Evolutionary conservation across 2,797 vertebrate species (phyloP), one percentile per base, ranked within the genome.

Genomic region (Tenualosa thibaudeaui): DNA sequence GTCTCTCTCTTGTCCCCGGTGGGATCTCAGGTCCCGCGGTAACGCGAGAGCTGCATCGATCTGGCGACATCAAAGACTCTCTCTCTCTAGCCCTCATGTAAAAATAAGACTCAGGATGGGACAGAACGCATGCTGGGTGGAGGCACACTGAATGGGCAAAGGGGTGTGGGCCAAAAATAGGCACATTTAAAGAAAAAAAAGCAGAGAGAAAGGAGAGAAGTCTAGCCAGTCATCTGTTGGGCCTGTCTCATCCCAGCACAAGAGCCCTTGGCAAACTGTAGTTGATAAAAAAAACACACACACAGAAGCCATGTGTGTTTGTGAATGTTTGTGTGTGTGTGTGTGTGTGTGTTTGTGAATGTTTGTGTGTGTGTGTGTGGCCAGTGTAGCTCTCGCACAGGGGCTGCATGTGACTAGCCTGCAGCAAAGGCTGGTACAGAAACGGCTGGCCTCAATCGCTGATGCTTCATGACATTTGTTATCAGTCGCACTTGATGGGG

Each of bases 41-140:
- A 93, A 93, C 83, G 62, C 71, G 84, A 94, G 87, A 86, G 53
- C 81, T n/a, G 56, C 78, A 93, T 92, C 17, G 90, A 93, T 93
- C 85, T 31, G 65, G 86, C 0, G 81, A 87, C 83, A 90, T 86
- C 86, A 78, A 88, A 89, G 83, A 88, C 81, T 75, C 83, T 82
- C 83, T 85, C 85, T 85, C 51, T 86, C 81, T 50, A 62, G 81
- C 83, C 84, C 85, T 84, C 40, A 37, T 56, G 78, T 65, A 26
- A 78, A 86, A 88, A 86, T 84, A 85, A 71, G 75, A 81, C 75
- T 86, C 60, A 81, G 26, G 71, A 84, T 12, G 50, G 50, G 7
- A 51, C 62, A 75, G 50, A 40, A 24, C 46, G 50, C 43, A 40
- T 19, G 26, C 24, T 0, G 71, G 31, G 68, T 5, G 17, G 15